Evolutionary conservation across 1,140 invertebrate genomes (phyloP), one percentile per base, ranked within the genome.

Genomic region (Philopotamus ludificatus): DNA sequence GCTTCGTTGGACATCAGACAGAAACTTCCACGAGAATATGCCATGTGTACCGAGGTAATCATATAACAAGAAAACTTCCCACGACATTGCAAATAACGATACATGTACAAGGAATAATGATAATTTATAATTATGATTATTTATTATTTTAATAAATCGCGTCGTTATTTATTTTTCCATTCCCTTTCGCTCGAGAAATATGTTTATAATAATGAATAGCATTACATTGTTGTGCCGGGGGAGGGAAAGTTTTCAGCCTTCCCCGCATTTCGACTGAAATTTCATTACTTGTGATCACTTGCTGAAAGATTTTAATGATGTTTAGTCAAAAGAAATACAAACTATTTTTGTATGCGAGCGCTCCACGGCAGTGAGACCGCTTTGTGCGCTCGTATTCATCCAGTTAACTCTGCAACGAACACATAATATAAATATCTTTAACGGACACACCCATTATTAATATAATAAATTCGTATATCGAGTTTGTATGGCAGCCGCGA

Each of bases 221-320:
- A 34, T 34, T 34, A 12, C 28, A 34, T 34, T 4, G 28, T 34
- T 34, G 28, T 34, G 28, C 4, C 28, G 28, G 4, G 28, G 4
- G 28, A 7, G 12, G 4, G 28, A 34, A 12, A 12, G 4, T 12
- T 34, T 34, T 4, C 4, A 34, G 28, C 4, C 4, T 34, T 34
- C 28, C 28, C 28, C 4, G 28, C 28, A 34, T 34, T 34, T 12
- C 4, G 28, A 34, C n/a, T 34, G 28, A 34, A 34, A 34, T 57
- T 60, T 60, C 57, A 60, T 60, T 60, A 60, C 57, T 60, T 60
- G 57, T 60, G 57, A 60, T 60, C 57, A 60, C 20, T 16, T 47
- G 57, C 57, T 60, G 57, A 60, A 60, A 60, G 57, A 60, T 60
- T 60, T 60, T 60, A 60, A 60, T 60, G 57, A 60, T 60, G 57